A percentile compares a stretch with the other conserved stretches of the same genome.
These are phyloP conservation scores for Microctonus aethiopoides DNA, from an alignment of 2,888 invertebrate genomes.

Conservation along the genomic window DNA sequence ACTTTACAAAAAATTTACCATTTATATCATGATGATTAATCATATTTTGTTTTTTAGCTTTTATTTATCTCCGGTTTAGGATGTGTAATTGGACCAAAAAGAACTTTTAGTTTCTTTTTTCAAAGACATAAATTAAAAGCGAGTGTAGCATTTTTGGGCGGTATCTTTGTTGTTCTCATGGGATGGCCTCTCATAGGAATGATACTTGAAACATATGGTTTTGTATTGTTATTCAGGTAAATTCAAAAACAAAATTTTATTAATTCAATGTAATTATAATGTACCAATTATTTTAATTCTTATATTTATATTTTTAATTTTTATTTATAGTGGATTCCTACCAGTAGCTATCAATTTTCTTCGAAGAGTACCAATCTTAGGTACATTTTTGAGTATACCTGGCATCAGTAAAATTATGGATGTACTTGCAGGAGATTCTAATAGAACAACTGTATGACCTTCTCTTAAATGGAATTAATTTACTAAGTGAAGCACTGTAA, in stretches of 20 bases:
- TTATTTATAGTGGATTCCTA: slow-evolving; percentile 92
- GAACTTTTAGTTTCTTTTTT: slow-evolving; percentile 98
- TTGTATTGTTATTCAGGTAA: slow-evolving; percentile 85
- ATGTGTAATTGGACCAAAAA: slow-evolving; percentile 94
- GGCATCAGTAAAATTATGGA: slow-evolving; percentile 87
- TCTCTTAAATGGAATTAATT: slow-evolving; percentile 34
- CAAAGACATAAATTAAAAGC: slow-evolving; percentile 95
- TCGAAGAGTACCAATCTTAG: slow-evolving; percentile 90
- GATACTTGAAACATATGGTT: slow-evolving; percentile 96
- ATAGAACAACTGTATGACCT: slow-evolving; percentile 83
- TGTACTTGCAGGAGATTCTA: slow-evolving; percentile 84
- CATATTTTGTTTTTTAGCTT: slow-evolving; percentile 74
- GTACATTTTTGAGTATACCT: slow-evolving; percentile 88
- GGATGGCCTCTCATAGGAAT: slow-evolving; percentile 98
- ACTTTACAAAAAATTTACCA: slow-evolving; percentile 1
- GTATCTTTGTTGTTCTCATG: slow-evolving; percentile 89
- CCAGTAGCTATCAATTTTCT: slow-evolving; percentile 97
- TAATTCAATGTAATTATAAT: background rate
- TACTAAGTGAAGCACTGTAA: slow-evolving; percentile 47
- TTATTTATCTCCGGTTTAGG: slow-evolving; percentile 94
- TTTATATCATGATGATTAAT: background rate
- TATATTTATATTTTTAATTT: background rate
- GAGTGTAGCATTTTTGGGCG: slow-evolving; percentile 89
- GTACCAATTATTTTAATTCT: background rate
- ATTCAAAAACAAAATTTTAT: slow-evolving; percentile 20